A percentile compares a stretch with the other conserved stretches of the same genome.
Conservation (phyloP, 2,888 invertebrate species). For the Gortyna flavago region DNA sequence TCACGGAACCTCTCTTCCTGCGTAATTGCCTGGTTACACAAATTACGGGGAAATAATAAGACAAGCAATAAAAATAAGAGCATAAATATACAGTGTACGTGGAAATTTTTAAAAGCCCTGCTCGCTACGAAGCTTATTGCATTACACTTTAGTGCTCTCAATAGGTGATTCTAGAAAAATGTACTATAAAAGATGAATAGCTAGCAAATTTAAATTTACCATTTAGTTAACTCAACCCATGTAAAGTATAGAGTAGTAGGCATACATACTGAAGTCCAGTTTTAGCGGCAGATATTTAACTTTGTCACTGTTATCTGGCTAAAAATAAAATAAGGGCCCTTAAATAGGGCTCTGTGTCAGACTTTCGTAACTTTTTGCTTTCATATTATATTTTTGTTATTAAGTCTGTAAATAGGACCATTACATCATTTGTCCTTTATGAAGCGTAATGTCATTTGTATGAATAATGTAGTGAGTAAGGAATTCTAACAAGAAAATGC, state of each 20-base stretch:
- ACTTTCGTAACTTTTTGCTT: conserved; percentile 54
- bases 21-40: conserved; percentile 10
- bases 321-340: conserved; percentile 54
- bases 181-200: conserved; percentile 23
- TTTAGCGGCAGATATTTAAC: conserved; percentile 57
- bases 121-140: conserved; percentile 31
- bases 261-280: conserved; percentile 21
- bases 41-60: conserved; percentile 29
- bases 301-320: conserved; percentile 52
- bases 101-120: conserved; percentile 12
- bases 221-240: conserved; percentile 23
- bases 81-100: background rate
- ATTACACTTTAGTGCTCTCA: conserved; percentile 29
- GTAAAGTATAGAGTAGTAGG: conserved; percentile 2
- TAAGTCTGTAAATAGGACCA: conserved; percentile 31
- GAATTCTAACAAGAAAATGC: background rate
- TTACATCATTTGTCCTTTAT: conserved; percentile 1
- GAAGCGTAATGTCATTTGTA: conserved; percentile 5
- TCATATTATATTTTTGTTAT: conserved; percentile 40
- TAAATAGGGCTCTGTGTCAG: no score
- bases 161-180: conserved; percentile 34
- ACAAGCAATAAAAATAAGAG: conserved; percentile 3
- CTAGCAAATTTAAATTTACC: conserved; percentile 28
- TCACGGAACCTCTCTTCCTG: conserved; percentile 8
- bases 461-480: background rate